A percentile compares a stretch with the other conserved stretches of the same genome.
Conservation (phyloP, 2,797 vertebrate species). For the Lemur catta region DNA sequence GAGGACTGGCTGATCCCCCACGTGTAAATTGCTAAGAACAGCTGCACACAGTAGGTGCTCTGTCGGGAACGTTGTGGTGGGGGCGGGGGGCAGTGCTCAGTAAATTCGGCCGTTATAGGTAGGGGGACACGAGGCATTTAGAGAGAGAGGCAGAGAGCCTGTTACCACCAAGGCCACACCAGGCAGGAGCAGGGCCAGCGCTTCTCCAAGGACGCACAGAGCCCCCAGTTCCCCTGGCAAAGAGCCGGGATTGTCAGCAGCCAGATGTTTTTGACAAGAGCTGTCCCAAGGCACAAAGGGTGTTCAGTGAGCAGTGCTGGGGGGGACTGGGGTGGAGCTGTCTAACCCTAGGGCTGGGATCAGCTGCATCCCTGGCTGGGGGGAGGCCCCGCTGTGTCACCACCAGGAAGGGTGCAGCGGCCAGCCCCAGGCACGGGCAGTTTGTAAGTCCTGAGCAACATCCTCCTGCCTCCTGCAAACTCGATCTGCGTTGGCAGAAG, state of each 20-base stretch:
- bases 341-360: not conserved
- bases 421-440: not conserved
- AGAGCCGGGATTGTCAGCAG: slow-evolving; percentile 77
- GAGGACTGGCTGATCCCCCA: not conserved
- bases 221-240: not conserved
- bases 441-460: not conserved
- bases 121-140: not conserved
- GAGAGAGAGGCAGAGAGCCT: not conserved
- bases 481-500: not conserved
- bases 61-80: not conserved
- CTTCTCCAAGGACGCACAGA: not conserved
- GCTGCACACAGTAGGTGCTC: not conserved
- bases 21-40: rapidly evolving
- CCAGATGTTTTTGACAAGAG: slow-evolving; percentile 59
- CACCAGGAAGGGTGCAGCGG: not conserved
- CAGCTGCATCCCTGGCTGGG: not conserved
- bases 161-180: not conserved
- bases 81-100: not conserved
- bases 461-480: not conserved
- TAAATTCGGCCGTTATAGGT: not conserved
- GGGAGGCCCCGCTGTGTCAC: not conserved
- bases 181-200: not conserved
- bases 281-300: slow-evolving; percentile 69
- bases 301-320: not conserved
- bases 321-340: not conserved